A percentile compares a stretch with the other conserved stretches of the same genome.
These are phyloP conservation scores for Leptobrachium ailaonicum DNA, from an alignment of 2,113 vertebrate genomes.

Conservation along the genomic window DNA sequence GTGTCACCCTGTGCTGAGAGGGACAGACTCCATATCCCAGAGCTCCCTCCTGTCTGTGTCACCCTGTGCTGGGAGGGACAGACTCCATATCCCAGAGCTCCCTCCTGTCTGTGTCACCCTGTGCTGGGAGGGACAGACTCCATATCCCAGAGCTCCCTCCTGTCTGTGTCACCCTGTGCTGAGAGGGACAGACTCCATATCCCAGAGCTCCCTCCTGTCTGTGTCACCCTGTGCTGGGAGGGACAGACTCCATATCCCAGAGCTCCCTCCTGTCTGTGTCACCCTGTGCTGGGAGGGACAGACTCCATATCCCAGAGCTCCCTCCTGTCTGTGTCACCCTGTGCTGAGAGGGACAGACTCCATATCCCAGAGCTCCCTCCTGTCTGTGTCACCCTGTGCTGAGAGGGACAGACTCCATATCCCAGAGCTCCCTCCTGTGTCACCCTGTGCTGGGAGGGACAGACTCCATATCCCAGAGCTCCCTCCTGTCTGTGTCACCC, in stretches of 20 bases:
- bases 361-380: background rate
- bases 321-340: constrained; percentile 1
- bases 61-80: too few species aligned
- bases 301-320: background rate
- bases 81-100: too few species aligned
- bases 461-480: background rate
- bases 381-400: background rate
- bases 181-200: background rate
- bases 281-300: background rate
- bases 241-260: background rate
- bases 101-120: background rate
- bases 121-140: background rate
- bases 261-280: background rate
- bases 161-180: background rate
- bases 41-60: too few species aligned
- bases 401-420: background rate
- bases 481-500: background rate
- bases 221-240: background rate
- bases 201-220: background rate
- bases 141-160: background rate
- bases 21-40: too few species aligned
- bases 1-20: too few species aligned
- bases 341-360: background rate
- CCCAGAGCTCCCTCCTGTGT: background rate
- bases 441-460: background rate